Conservation (phyloP, 2,797 vertebrate genomes). For the Allobates femoralis region DNA sequence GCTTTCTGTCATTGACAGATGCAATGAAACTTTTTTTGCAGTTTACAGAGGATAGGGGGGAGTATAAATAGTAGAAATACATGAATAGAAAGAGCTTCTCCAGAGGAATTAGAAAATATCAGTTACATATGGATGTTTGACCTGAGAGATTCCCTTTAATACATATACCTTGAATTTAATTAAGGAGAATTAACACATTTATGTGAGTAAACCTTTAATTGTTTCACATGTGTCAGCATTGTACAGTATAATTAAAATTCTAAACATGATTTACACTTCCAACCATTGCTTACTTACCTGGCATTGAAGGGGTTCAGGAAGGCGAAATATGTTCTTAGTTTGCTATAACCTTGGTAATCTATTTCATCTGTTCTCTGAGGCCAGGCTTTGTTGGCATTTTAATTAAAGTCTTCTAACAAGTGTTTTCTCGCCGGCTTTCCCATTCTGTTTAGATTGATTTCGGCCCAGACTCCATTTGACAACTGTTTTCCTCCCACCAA, state of each 20-base stretch:
- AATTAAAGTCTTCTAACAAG: slow-evolving; percentile 67
- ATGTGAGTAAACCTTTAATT: background rate
- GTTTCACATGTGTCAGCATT: background rate
- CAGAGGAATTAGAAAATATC: no score
- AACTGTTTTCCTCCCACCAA: slow-evolving; percentile 51
- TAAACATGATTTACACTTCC: background rate
- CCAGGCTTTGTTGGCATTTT: slow-evolving; percentile 64
- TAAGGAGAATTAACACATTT: background rate
- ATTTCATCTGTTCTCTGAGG: slow-evolving; percentile 60
- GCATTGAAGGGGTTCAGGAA: slow-evolving; percentile 29
- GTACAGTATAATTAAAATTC: background rate
- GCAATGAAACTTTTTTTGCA: no score
- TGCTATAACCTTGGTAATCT: slow-evolving; percentile 38
- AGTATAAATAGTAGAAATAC: no score
- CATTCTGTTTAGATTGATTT: slow-evolving; percentile 66
- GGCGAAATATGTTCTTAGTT: slow-evolving; percentile 39
- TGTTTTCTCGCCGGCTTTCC: slow-evolving; percentile 59
- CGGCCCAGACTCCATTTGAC: slow-evolving; percentile 63
- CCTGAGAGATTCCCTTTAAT: no score
- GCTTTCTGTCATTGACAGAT: no score
- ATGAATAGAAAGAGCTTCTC: no score
- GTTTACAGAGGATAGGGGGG: no score
- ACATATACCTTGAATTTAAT: no score
- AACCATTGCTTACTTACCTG: background rate
- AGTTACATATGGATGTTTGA: no score